Evolutionary conservation across 2,888 invertebrate genomes (phyloP).

Genomic region (Opisthograptis luteolata): DNA sequence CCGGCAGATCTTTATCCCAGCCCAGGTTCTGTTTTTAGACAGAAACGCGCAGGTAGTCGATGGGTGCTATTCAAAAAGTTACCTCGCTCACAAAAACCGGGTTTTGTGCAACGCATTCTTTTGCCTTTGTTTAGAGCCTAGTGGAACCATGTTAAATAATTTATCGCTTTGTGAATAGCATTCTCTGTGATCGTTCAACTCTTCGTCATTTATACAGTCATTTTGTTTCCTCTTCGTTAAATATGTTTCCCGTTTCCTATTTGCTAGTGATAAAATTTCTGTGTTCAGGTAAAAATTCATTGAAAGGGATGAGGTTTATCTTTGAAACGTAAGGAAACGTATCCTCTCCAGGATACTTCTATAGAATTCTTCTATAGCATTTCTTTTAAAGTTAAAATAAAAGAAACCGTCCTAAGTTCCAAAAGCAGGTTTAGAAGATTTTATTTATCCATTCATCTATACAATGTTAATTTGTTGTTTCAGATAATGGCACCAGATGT

Average conservation of each 20-base stretch:
- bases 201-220: neutral
- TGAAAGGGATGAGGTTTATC: no score
- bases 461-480: neutral
- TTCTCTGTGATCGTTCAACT: slow-evolving; percentile 5
- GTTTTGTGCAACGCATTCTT: slow-evolving; percentile 56
- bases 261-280: slow-evolving; percentile 1
- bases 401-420: no score
- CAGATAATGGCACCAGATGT: slow-evolving; percentile 9
- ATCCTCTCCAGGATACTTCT: no score
- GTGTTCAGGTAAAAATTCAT: slow-evolving; percentile 12
- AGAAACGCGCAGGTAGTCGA: slow-evolving; percentile 54
- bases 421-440: no score
- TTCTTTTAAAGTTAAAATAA: no score
- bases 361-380: no score
- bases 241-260: no score
- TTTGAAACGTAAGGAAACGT: no score
- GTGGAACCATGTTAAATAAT: slow-evolving; percentile 36
- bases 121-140: slow-evolving; percentile 38
- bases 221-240: neutral
- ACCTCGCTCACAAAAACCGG: slow-evolving; percentile 49
- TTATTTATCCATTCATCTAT: no score
- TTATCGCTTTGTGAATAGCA: slow-evolving; percentile 18
- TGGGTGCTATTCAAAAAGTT: slow-evolving; percentile 43
- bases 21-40: slow-evolving; percentile 18
- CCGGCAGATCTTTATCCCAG: no score